Base-by-base conservation (phyloP, 92 coral and sea anemone genomes). In the Actinernus sp. region DNA sequence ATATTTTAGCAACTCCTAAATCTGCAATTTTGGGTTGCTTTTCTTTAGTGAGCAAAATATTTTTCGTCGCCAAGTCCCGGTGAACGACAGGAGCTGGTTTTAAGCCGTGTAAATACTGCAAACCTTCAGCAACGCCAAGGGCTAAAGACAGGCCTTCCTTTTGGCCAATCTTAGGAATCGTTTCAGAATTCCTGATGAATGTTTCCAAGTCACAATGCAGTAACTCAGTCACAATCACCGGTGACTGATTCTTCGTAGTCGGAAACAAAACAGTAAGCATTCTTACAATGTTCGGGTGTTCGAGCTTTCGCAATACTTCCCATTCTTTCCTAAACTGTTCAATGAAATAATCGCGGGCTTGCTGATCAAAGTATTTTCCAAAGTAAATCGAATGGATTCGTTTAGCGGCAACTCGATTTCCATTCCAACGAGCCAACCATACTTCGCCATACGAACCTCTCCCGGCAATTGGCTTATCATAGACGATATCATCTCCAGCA, bases 401-500 rank as follows among this genome's bases (percentile, higher is more conserved):
- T 29, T 89, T 89, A 5, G 96, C 92, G n/a, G 96, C 96, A 10
- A 89, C 91, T 12, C 43, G 32, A 26, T 26, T 21, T 2, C 75
- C 87, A 12, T 77, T 64, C 96, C 91, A 89, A 16, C 40, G 31
- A 1, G 96, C 96, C 14, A 43, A 51, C 64, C 78, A 89, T 2
- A 89, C 96, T 41, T 79, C 90, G 21, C 88, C 92, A 70, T 55
- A 89, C 8, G 96, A 76, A 2, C 96, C 96, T 31, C 59, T 82
- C 23, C 96, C 96, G n/a, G n/a, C n/a, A 1, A 89, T 89, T 43
- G 23, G 44, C n/a, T 64, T 46, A 3, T 44, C 29, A 26, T 22
- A 52, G 5, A 45, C 52, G 17, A 45, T 8, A n/a, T n/a, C n/a
- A n/a, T n/a, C n/a, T n/a, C n/a, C n/a, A n/a, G n/a, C n/a, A n/a